Evolutionary conservation across 1,140 invertebrate species (phyloP), one percentile per base, ranked within the genome.

Genomic region (Acromyrmex echinatior): DNA sequence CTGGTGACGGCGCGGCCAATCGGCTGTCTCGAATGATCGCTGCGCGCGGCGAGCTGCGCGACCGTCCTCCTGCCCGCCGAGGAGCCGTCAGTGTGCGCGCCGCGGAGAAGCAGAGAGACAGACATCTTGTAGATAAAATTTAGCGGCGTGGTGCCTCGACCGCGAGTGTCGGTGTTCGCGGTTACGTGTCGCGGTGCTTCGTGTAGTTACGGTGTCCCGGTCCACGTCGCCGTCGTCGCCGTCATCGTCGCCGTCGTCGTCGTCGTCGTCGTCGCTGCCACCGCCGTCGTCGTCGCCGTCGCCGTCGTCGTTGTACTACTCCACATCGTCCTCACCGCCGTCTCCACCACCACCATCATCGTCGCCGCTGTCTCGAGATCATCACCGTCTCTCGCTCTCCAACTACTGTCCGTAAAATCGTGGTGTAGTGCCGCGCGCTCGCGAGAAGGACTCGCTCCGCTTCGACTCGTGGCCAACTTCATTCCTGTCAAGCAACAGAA

Each of bases 41-140:
- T 31, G 31, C 31, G 31, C 31, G 31, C 31, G 3, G 31, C 31
- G 31, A 3, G 3, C 3, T 31, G 31, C 31, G 31, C 31, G 31
- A 31, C 31, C 31, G 31, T 31, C 4, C 31, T 31, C 31, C 3
- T 31, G 3, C 31, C 88, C 86, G 80, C 90, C 87, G 84, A 89
- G 91, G 84, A 89, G 86, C 84, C 90, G 91, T 93, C 92, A 94
- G 92, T 94, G 93, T 93, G 92, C 93, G 92, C 91, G 91, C 90
- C 92, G 92, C 92, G 92, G 90, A 92, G 92, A 88, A 89, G 86
- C 87, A 89, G 88, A 88, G 80, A 91, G 92, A 93, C 93, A 92
- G 94, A 94, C 94, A 94, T 94, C 93, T 94, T 94, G 94, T 94
- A 93, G 93, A 56, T 94, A 93, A 93, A 94, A 93, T 93, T 93